A percentile compares a stretch with the other conserved stretches of the same genome.
Conservation (phyloP, 2,888 invertebrate species). For the Automeris io region DNA sequence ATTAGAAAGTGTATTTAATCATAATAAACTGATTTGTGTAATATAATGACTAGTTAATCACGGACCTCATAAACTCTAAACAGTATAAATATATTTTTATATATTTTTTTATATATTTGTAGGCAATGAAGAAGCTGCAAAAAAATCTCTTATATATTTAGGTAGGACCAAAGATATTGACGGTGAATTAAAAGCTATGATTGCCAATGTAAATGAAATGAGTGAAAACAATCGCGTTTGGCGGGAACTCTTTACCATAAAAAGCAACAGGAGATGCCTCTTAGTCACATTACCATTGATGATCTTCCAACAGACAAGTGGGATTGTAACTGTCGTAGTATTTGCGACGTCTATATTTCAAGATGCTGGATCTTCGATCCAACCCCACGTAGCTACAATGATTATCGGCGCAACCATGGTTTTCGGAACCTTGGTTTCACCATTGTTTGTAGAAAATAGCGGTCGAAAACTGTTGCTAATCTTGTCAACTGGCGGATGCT, state of each 20-base stretch:
- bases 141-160: background rate
- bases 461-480: background rate
- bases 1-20: no score
- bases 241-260: constrained; percentile 22
- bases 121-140: background rate
- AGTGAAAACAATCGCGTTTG: constrained; percentile 11
- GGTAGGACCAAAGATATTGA: background rate
- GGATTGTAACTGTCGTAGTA: constrained; percentile 19
- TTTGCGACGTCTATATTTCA: constrained; percentile 26
- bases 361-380: constrained; percentile 22
- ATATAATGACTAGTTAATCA: no score
- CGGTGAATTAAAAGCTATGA: background rate
- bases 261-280: constrained; percentile 25
- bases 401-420: constrained; percentile 15
- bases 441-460: background rate
- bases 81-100: no score
- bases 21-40: no score
- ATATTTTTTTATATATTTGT: no score
- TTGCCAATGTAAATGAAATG: background rate
- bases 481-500: background rate
- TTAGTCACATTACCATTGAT: constrained; percentile 18
- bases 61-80: no score
- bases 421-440: background rate
- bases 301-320: constrained; percentile 23
- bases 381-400: constrained; percentile 25